phyloP scores from a whole-genome alignment of 2,888 invertebrate species.

The Ommatoiulus sabulosus region DNA sequence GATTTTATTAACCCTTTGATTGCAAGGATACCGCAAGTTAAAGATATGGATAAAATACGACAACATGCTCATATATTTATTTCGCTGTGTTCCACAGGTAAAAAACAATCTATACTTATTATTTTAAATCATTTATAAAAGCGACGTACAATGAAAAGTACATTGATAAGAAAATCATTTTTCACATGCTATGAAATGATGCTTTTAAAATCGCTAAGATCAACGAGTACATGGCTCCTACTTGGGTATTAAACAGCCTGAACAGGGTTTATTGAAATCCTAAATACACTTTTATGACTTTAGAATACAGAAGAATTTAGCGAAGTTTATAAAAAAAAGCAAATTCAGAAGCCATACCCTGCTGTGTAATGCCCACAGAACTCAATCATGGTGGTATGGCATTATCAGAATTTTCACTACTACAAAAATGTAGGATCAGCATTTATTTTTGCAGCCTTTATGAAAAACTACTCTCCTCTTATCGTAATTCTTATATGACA shows the following conservation, averaged over 20 bases:
- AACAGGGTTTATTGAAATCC: background rate
- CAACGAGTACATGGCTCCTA: background rate
- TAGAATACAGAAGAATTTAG: background rate
- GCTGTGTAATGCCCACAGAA: background rate
- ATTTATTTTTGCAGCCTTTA: background rate
- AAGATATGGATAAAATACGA: conserved; percentile 74
- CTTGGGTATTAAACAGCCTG: background rate
- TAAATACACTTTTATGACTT: background rate
- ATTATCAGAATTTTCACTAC: background rate
- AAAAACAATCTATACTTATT: conserved; percentile 63
- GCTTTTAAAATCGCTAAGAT: background rate
- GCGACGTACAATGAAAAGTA: background rate
- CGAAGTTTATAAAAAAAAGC: background rate
- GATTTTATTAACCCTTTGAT: conserved; percentile 86
- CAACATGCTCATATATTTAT: conserved; percentile 82
- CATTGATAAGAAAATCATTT: background rate
- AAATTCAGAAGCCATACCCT: background rate
- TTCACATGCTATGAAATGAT: background rate
- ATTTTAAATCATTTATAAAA: background rate
- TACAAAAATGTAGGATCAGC: background rate
- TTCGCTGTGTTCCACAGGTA: conserved; percentile 84
- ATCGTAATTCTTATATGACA: background rate
- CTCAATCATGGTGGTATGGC: background rate
- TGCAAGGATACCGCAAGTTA: conserved; percentile 73
- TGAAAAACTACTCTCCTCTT: conserved; percentile 26